phyloP scores from a whole-genome alignment of 2,797 vertebrate species.

The Gallinago stenura region DNA sequence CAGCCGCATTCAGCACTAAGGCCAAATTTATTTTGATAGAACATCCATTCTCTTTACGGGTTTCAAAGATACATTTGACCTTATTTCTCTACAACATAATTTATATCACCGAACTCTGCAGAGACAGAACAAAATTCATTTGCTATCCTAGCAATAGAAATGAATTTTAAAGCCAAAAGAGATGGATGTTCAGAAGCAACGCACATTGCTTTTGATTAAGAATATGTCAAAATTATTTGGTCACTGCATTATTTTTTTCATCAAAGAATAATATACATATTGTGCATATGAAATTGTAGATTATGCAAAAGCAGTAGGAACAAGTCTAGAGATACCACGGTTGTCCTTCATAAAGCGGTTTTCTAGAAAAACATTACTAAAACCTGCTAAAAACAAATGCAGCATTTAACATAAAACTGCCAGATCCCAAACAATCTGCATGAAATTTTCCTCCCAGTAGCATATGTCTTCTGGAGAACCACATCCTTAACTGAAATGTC shows the following conservation, averaged over 20 bases:
- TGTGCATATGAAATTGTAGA: background rate
- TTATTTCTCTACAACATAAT: background rate
- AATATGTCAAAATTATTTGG: constrained; percentile 5
- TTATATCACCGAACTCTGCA: background rate
- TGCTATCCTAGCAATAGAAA: background rate
- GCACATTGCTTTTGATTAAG: background rate
- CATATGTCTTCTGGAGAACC: background rate
- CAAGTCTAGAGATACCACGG: background rate
- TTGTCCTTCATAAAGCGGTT: background rate
- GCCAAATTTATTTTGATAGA: background rate
- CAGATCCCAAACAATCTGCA: background rate
- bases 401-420: background rate
- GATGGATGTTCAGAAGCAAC: constrained; percentile 1
- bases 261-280: background rate
- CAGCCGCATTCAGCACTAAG: background rate
- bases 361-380: background rate
- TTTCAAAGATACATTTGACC: background rate
- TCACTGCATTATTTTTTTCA: background rate
- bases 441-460: background rate
- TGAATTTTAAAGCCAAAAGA: background rate
- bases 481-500: background rate
- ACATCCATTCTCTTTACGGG: background rate
- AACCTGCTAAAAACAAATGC: background rate
- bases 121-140: background rate
- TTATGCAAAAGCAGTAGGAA: constrained; percentile 1